Percentiles rank a stretch among this genome's conserved stretches.
Evolutionary conservation across 2,888 invertebrate genomes (phyloP).

Genomic region (Lydus trimaculatus): DNA sequence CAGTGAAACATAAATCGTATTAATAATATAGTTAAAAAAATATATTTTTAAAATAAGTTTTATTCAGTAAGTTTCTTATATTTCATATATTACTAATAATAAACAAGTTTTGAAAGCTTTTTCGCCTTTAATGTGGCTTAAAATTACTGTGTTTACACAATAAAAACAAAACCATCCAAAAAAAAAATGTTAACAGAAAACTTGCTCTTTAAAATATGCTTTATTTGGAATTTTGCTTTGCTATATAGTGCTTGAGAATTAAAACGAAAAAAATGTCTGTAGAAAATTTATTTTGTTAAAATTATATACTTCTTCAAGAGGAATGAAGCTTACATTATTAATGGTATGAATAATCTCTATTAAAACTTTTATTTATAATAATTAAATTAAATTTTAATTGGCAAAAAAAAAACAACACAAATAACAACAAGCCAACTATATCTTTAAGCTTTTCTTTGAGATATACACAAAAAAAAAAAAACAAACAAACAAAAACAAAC

Average conservation of each 20-base stretch:
- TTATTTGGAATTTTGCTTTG: neutral
- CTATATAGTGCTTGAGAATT: neutral
- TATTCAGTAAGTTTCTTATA: neutral
- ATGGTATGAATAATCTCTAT: constrained; percentile 38
- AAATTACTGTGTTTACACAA: neutral
- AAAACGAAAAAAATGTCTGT: neutral
- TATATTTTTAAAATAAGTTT: neutral
- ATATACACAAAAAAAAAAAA: neutral
- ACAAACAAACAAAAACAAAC: neutral
- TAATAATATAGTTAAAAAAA: neutral
- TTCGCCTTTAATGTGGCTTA: constrained; percentile 3
- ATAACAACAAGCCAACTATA: too few species aligned
- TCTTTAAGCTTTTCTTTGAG: neutral
- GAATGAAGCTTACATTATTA: constrained; percentile 45
- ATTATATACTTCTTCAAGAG: constrained; percentile 36
- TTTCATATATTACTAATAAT: neutral
- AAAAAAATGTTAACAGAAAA: neutral
- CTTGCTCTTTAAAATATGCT: neutral
- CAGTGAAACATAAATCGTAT: neutral
- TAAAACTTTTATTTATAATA: constrained; percentile 19
- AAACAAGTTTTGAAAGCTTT: neutral
- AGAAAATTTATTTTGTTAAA: constrained; percentile 18
- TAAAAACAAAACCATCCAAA: neutral
- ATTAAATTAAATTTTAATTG: constrained; percentile 5
- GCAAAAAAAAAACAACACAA: too few species aligned